Evolutionary conservation across 1,140 invertebrate species (phyloP), one percentile per base, ranked within the genome.

Genomic region (Drosophila nasuta): DNA sequence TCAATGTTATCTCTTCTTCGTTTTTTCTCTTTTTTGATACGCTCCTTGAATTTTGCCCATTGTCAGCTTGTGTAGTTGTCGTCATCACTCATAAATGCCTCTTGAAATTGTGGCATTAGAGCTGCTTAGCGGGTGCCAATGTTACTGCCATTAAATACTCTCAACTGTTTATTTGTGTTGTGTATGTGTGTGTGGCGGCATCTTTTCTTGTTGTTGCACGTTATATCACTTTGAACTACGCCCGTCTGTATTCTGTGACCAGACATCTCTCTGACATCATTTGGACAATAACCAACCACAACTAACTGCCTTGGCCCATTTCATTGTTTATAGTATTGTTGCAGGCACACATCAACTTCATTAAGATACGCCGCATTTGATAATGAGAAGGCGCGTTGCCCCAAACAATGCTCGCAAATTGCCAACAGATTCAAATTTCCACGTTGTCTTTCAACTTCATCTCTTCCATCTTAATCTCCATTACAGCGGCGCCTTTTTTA

Each of bases 71-170:
- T 3, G 35, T 8, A 10, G 35, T 38, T 38, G 35, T 38, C 35
- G 48, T 67, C 73, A 59, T 67, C 77, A 43, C 45, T 74, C 69
- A 77, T 60, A 65, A 77, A 72, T 76, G 66, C 13, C 41, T n/a
- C 41, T 43, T 13, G 35, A 10, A 38, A 38, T 10, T 38, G 35
- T 10, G 35, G 35, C 35, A 38, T 43, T 43, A 43, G 41, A 13
- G 41, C n/a, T 43, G 41, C n/a, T 43, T 43, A 43, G 11, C 41
- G 41, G n/a, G 35, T 38, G 35, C 35, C 35, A 38, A 38, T 38
- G 35, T 10, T 38, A 43, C 41, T 13, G 7, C 41, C 11, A 41
- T 41, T 10, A 33, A 33, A 33, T 33, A 1, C 30, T 33, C 30
- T 6, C 30, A 33, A 33, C 5, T 51, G 20, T 28, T 10, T 51